Conservation (phyloP, 37 sponge, comb jelly and placozoan species). For the Geodia barretti region DNA sequence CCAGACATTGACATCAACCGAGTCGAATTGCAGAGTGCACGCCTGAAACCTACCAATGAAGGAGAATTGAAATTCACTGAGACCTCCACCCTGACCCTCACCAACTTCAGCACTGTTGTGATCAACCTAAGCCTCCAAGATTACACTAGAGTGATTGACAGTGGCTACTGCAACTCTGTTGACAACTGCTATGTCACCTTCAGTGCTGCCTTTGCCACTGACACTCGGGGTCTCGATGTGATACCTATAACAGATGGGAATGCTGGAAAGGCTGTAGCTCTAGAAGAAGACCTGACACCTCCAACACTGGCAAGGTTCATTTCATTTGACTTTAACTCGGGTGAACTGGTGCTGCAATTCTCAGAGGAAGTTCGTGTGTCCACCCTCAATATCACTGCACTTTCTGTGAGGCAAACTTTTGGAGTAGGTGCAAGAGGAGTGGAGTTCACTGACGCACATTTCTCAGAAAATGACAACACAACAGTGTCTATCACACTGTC, state of each 20-base stretch:
- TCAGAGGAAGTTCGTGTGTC: conserved; percentile 75
- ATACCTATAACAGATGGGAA: conserved; percentile 46
- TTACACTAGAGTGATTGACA: conserved; percentile 47
- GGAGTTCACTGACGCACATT: conserved; percentile 31
- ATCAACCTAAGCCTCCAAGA: conserved; percentile 69
- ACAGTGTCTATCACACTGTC: conserved; percentile 53
- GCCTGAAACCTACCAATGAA: conserved; percentile 17
- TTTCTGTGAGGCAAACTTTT: conserved; percentile 53
- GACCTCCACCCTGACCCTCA: conserved; percentile 33
- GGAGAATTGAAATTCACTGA: conserved; percentile 24
- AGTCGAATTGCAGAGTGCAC: conserved; percentile 30
- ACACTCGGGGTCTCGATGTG: conserved; percentile 41
- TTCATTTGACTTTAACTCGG: conserved; percentile 75
- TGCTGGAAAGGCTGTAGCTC: conserved; percentile 34
- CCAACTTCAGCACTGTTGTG: conserved; percentile 63
- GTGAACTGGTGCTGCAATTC: conserved; percentile 69
- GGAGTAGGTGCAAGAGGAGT: conserved; percentile 22
- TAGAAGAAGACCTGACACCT: conserved; percentile 48
- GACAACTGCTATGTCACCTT: conserved; percentile 70
- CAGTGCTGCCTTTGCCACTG: conserved; percentile 38
- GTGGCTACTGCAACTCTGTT: conserved; percentile 45
- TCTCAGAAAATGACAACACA: conserved; percentile 24
- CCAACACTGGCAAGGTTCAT: conserved; percentile 72
- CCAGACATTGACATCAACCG: conserved; percentile 41
- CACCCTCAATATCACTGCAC: conserved; percentile 59